These are phyloP conservation scores for Heliconius melpomene DNA, from an alignment of 1,140 invertebrate genomes.

Conservation along the genomic window DNA sequence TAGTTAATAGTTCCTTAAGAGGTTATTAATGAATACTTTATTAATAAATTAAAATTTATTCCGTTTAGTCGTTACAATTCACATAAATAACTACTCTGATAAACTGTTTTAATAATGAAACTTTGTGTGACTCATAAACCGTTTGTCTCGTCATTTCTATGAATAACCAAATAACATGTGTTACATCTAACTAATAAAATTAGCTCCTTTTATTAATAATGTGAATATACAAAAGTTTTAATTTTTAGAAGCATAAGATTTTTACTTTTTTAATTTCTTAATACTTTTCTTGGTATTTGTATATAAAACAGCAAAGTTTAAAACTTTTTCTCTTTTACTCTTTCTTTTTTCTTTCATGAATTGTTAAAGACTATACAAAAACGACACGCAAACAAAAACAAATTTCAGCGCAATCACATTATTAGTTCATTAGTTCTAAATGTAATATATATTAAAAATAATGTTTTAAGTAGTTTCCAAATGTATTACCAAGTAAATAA, in stretches of 20 bases:
- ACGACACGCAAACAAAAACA: too few relatives aligned
- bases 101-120: neutral
- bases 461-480: neutral
- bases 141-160: neutral
- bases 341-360: too few relatives aligned
- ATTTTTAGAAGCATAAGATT: too few relatives aligned
- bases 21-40: neutral
- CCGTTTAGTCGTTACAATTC: neutral
- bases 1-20: neutral
- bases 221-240: too few relatives aligned
- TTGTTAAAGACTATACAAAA: too few relatives aligned
- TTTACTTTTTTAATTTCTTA: too few relatives aligned
- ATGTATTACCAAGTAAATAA: neutral
- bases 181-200: neutral
- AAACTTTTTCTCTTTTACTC: too few relatives aligned
- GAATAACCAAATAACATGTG: slow-evolving; percentile 4
- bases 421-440: too few relatives aligned
- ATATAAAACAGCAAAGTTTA: too few relatives aligned
- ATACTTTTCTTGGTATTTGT: too few relatives aligned
- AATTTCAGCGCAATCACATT: too few relatives aligned
- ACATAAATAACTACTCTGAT: neutral
- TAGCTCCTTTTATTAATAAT: too few relatives aligned
- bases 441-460: neutral
- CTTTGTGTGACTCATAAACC: neutral
- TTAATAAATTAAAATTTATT: neutral